Evolutionary conservation across 2,888 invertebrate genomes (phyloP).

Genomic region (Thysanoteuthis rhombus): DNA sequence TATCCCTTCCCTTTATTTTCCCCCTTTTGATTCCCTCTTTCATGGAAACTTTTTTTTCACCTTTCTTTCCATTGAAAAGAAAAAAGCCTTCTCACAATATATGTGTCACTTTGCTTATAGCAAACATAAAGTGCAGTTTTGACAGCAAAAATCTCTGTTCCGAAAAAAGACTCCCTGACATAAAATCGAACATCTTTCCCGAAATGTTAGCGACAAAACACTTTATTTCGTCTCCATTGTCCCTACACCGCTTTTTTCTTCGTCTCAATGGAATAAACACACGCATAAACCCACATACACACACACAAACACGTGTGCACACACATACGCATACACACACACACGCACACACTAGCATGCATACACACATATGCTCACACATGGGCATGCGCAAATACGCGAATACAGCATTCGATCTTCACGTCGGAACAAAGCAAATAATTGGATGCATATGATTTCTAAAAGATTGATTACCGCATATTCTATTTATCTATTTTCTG

Average conservation of each 20-base stretch:
- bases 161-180: neutral
- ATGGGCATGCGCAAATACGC: neutral
- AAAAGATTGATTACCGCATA: neutral
- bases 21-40: neutral
- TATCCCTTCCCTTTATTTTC: neutral
- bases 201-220: neutral
- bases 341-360: neutral
- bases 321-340: neutral
- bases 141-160: neutral
- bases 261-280: neutral
- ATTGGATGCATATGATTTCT: neutral
- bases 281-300: neutral
- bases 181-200: neutral
- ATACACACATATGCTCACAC: neutral
- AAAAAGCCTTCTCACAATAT: neutral
- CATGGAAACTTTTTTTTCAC: too few species aligned
- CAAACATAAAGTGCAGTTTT: neutral
- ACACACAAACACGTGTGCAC: neutral
- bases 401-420: neutral
- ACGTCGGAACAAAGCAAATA: neutral
- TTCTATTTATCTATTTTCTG: neutral
- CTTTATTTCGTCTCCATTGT: neutral
- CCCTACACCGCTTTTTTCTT: neutral
- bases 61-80: neutral
- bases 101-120: neutral